Evolutionary conservation across 2,113 vertebrate genomes (phyloP), one percentile per base, ranked within the genome.

Genomic region (Chauna torquata): DNA sequence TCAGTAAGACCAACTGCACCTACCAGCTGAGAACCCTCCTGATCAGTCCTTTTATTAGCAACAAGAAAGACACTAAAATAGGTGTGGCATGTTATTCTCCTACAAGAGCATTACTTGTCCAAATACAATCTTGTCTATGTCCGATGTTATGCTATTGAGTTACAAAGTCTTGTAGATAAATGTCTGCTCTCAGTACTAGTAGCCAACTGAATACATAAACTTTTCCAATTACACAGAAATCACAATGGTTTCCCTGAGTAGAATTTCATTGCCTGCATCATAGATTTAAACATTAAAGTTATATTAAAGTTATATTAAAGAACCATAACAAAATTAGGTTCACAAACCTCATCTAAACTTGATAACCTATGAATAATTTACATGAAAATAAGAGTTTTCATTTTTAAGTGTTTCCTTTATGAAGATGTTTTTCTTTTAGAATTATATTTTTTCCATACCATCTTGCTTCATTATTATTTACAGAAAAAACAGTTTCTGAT

Each of bases 311-410:
- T 93, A 72, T 91, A 93, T 84, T 96, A 97, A 94, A 96, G 69
- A 95, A 87, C 32, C 61, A 80, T 95, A 95, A 96, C 82, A 76
- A 94, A 94, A 57, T 92, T 79, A 91, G 61, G 22, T 89, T 94
- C 74, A 87, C 65, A 95, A 94, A 86, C 44, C 80, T 96, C 88
- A 94, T 91, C 4, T 14, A 89, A 93, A 96, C 44, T 93, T 88
- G 88, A 96, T 86, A 94, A 94, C 52, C 5, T 4, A 96, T 87
- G 95, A 94, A 95, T 95, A 96, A 97, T 96, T 96, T 94, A 96
- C 59, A 86, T 87, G 69, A 91, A 94, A 91, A 91, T 82, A 94
- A 93, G n/a, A 64, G 47, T 78, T 93, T 85, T 89, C 77, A 88
- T 85, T 92, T 96, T 57, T 57, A 94, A 95, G 47, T 82, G 61